Percentiles rank a stretch among this genome's conserved stretches.
These are phyloP conservation scores for Syrrhaptes paradoxus DNA, from an alignment of 2,113 vertebrate genomes.

Conservation along the genomic window DNA sequence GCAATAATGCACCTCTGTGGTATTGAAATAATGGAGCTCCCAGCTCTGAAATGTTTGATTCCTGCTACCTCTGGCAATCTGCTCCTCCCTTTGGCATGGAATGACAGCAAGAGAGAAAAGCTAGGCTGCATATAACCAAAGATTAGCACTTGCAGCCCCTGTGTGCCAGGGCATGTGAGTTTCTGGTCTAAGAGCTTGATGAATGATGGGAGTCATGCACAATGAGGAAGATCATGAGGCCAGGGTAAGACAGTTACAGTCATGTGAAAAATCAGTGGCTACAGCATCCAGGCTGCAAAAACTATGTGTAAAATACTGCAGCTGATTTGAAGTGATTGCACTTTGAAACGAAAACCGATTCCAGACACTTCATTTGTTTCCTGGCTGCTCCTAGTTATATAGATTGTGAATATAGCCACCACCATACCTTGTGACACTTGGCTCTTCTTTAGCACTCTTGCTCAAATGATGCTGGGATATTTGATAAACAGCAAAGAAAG, in stretches of 20 bases:
- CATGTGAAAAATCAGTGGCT: not conserved
- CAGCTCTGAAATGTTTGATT: not conserved
- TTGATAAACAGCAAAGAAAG: not conserved
- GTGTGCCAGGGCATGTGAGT: not conserved
- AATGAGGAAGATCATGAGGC: not conserved
- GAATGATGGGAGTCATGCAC: not conserved
- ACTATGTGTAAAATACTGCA: not conserved
- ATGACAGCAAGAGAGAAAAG: not conserved
- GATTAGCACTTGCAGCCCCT: not conserved
- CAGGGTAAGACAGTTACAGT: not conserved
- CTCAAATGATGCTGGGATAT: not conserved
- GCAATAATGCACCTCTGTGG: not conserved
- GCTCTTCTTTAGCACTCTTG: not conserved
- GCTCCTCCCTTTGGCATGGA: not conserved
- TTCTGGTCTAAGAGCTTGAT: not conserved
- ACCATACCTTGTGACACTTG: not conserved
- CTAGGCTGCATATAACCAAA: not conserved
- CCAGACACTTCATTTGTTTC: not conserved
- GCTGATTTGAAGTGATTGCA: not conserved
- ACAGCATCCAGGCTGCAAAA: not conserved
- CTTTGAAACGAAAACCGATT: not conserved
- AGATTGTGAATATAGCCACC: not conserved
- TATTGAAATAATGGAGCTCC: not conserved
- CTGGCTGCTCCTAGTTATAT: not conserved
- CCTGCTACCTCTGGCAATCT: not conserved